Evolutionary conservation across 2,888 invertebrate species (phyloP).

Genomic region (Tetrapedia diversipes): DNA sequence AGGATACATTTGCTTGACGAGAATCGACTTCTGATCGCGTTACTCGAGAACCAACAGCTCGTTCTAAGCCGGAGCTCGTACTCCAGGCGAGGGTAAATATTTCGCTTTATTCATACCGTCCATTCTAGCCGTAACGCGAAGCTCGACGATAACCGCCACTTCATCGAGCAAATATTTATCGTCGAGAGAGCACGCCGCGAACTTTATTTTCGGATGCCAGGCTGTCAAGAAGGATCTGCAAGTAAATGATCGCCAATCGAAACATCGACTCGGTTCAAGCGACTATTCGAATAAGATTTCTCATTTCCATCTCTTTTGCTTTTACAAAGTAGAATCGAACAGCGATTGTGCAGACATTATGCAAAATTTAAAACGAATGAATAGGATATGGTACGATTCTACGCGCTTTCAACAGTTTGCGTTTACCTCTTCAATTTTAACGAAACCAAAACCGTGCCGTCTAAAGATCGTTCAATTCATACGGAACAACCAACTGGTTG

Average conservation of each 20-base stretch:
- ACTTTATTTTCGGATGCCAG: slow-evolving; percentile 26
- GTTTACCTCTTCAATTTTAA: too few species aligned
- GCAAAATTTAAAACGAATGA: too few species aligned
- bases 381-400: too few species aligned
- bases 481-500: too few species aligned
- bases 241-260: slow-evolving; percentile 22
- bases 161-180: slow-evolving; percentile 56
- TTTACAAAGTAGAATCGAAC: too few species aligned
- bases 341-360: too few species aligned
- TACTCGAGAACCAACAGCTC: slow-evolving; percentile 5
- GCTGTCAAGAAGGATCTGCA: slow-evolving; percentile 27
- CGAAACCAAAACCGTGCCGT: too few species aligned
- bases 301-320: too few species aligned
- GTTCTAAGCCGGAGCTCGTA: slow-evolving; percentile 17
- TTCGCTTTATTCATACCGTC: slow-evolving; percentile 56
- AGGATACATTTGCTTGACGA: background rate
- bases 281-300: too few species aligned
- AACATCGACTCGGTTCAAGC: background rate
- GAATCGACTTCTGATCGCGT: slow-evolving; percentile 25
- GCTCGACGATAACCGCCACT: slow-evolving; percentile 51
- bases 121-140: slow-evolving; percentile 34
- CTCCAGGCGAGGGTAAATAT: slow-evolving; percentile 44
- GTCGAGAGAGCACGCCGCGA: slow-evolving; percentile 37
- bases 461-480: too few species aligned
- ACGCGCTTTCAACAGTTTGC: too few species aligned